Evolutionary conservation across 1,140 invertebrate species (phyloP).

Genomic region (Prorops nasuta): DNA sequence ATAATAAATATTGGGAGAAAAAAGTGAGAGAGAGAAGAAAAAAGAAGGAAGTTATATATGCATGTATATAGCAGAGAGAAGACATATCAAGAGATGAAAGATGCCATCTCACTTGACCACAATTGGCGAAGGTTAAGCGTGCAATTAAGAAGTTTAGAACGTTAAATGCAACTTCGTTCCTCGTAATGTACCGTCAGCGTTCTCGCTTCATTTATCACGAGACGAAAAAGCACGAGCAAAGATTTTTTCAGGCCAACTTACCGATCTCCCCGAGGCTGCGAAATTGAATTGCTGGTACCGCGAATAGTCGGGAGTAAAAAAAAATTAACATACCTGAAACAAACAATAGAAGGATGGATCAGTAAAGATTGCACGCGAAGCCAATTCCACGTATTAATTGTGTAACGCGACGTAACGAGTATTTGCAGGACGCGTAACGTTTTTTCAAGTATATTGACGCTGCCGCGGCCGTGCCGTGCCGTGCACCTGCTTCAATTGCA

Average conservation of each 20-base stretch:
- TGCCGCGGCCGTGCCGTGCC: no score
- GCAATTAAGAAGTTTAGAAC: slow-evolving; percentile 26
- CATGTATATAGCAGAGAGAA: no score
- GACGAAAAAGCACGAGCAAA: no score
- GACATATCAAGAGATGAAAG: slow-evolving; percentile 9
- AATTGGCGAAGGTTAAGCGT: slow-evolving; percentile 35
- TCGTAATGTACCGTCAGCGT: slow-evolving; percentile 13
- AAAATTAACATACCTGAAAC: slow-evolving; percentile 12
- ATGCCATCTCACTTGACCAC: slow-evolving; percentile 23
- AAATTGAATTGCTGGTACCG: not conserved
- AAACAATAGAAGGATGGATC: slow-evolving; percentile 8
- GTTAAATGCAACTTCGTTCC: slow-evolving; percentile 19
- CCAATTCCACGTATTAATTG: no score
- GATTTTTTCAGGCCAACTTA: no score
- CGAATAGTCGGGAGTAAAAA: not conserved
- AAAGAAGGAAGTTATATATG: not conserved
- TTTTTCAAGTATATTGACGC: no score
- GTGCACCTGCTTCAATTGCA: no score
- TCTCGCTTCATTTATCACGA: not conserved
- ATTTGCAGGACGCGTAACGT: no score
- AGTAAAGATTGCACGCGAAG: no score
- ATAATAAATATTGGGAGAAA: not conserved
- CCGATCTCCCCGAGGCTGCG: no score
- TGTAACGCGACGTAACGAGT: no score
- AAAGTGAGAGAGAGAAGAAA: not conserved